Evolutionary conservation across 1,140 invertebrate species (phyloP), one percentile per base, ranked within the genome.

Genomic region (Trichonephila clavata): DNA sequence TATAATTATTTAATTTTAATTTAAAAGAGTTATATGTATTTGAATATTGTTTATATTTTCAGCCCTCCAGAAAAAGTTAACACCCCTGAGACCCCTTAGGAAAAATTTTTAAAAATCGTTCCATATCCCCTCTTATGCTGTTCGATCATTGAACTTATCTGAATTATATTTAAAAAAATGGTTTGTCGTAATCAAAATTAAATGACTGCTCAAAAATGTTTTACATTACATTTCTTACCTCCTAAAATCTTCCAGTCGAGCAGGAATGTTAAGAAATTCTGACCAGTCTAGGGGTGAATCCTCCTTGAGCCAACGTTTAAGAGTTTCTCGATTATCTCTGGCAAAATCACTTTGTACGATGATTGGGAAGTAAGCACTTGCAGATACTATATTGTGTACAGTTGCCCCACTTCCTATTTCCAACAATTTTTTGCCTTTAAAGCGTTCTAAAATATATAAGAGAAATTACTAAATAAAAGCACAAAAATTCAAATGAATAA

Each of bases 341-440:
- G 60, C 81, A 39, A 86, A 92, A 13, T 92, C 91, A 24, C 81
- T 86, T 16, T 86, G 91, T 32, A 86, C 16, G 6, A 92, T 77
- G 63, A 68, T 24, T 2, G 43, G n/a, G 20, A 92, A 71, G 43
- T 39, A 71, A 13, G 32, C 63, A 59, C 71, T 59, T 10, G 93
- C 86, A n/a, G 93, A 60, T 39, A 87, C 93, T 13, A 94, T 61
- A 18, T 84, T 86, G 24, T 94, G 93, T 0, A 94, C 93, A 7
- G 86, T 94, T 16, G 93, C 84, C 20, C 93, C 93, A 60, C 86
- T 90, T 4, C 86, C 93, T 4, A 94, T 18, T 50, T 94, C 93
- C 16, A 94, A 65, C 86, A 63, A 6, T 63, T 21, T 60, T 20
- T 39, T 50, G 50, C 68, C 68, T 71, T 93, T 6, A 20, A 81